Conservation (phyloP, 2,113 vertebrate genomes). For the Channa maculata region DNA sequence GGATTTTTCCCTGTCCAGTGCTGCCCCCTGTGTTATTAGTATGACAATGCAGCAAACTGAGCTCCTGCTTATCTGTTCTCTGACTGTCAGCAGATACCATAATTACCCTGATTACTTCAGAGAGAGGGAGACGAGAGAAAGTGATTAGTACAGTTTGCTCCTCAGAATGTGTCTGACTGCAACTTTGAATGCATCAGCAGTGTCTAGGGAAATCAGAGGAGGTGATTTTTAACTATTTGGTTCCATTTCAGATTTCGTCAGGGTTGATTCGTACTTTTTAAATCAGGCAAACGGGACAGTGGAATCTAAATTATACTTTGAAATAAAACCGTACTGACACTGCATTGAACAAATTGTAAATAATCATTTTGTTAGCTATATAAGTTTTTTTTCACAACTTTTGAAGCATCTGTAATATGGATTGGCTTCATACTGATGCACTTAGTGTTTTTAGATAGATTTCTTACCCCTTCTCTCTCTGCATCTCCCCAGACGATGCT, state of each 20-base stretch:
- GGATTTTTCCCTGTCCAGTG: constrained; percentile 33
- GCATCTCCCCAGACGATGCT: constrained; percentile 87
- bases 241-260: background rate
- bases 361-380: too few species aligned
- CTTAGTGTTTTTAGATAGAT: background rate
- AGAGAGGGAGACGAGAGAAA: constrained; percentile 21
- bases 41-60: constrained; percentile 27
- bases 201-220: background rate
- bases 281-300: background rate
- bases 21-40: constrained; percentile 62
- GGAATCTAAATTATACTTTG: background rate
- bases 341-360: too few species aligned
- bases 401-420: background rate
- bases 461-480: background rate
- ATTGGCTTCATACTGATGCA: background rate
- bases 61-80: constrained; percentile 25
- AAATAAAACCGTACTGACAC: too few species aligned
- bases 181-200: constrained; percentile 19
- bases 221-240: background rate
- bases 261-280: background rate
- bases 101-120: constrained; percentile 54
- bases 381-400: too few species aligned
- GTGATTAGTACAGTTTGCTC: constrained; percentile 41
- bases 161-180: constrained; percentile 1
- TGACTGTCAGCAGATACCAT: constrained; percentile 55